Evolutionary conservation across 37 sponge, comb jelly and placozoan species (phyloP), one percentile per base, ranked within the genome.

Genomic region (Chondrilla cf. caribensis): DNA sequence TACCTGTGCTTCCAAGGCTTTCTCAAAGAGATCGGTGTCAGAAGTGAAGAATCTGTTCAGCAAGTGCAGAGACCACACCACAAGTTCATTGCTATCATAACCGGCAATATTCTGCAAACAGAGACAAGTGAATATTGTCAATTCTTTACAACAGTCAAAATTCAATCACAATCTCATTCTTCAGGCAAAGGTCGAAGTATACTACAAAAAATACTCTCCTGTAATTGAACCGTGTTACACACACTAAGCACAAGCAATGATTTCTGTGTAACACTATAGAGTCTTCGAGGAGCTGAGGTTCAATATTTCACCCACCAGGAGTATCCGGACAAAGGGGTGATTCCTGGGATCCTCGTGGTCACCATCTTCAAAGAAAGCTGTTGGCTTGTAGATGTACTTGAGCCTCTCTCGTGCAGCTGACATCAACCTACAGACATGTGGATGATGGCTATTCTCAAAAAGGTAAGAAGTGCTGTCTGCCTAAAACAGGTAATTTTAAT

Each of bases 11-110:
- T 85, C 76, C 6, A 81, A 60, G 44, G 93, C 89, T 35, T 81
- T 88, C 43, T 88, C 57, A 80, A 92, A 89, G 25, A 92, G 66
- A 6, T 72, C 64, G 4, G 55, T 58, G 26, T 92, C 83, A 28
- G 78, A 32, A 0, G 81, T 82, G 85, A 78, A 89, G 71, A 41
- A 86, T 0, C 86, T 62, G 71, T 84, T 85, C 33, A 92, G 67
- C 18, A 92, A 81, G 58, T 79, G 70, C 21, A 92, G 80, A 31
- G 87, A 83, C 29, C 47, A 58, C 33, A 40, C 58, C n/a, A 89
- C 78, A 38, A 92, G 73, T 18, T 86, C 77, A 39, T 88, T 80
- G 47, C 54, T 9, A 3, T 86, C 55, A 84, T 92, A 92, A 29
- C 60, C 40, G 24, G 89, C 65, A n/a, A 92, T 70, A 47, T 92